Base-by-base conservation (phyloP, 2,888 invertebrate species). In the Diarsia rubi region DNA sequence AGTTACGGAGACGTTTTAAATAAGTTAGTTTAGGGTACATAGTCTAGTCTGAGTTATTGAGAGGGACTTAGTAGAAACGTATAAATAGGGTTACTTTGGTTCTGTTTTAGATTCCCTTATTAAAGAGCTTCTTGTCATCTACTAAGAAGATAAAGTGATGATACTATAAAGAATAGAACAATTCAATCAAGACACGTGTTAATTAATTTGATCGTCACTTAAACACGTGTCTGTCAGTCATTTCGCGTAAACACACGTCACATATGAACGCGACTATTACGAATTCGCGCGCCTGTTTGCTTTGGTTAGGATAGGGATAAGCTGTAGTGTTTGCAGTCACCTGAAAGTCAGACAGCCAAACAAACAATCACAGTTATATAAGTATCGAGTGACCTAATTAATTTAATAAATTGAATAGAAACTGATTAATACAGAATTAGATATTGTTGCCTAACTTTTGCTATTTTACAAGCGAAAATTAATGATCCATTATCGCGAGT, bases 381-480 rank as follows among this genome's bases (percentile, higher is more conserved):
- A 9, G 14, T 24, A 60, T 11, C 3, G 11, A 12, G 27, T 57
- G 24, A 27, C 1, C 2, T 4, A 21, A 64, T 45, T 21, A 45
- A 45, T 45, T 44, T 14, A 0, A 14, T 31, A 12, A 31, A 52
- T 63, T 16, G 14, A 47, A 9, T 31, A 42, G 11, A 16, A 44
- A 49, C 42, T 73, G 47, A 31, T 73, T 63, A 21, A 27, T 31
- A 44, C 16, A 16, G 27, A 52, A 54, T 54, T 44, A 19, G 21
- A 60, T 62, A 47, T 68, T 31, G 47, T 65, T 54, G 5, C 21
- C 1, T 31, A 54, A 14, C 14, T 24, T 19, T 47, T 71, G 14
- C 27, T 78, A 65, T 73, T 81, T 60, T 27, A 21, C 31, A 60
- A 31, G 49, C n/a, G 21, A 67, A 63, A 74, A 70, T 69, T 69